phyloP scores from a whole-genome alignment of 2,797 vertebrate genomes.

The Parauchenoglanis ngamensis region DNA sequence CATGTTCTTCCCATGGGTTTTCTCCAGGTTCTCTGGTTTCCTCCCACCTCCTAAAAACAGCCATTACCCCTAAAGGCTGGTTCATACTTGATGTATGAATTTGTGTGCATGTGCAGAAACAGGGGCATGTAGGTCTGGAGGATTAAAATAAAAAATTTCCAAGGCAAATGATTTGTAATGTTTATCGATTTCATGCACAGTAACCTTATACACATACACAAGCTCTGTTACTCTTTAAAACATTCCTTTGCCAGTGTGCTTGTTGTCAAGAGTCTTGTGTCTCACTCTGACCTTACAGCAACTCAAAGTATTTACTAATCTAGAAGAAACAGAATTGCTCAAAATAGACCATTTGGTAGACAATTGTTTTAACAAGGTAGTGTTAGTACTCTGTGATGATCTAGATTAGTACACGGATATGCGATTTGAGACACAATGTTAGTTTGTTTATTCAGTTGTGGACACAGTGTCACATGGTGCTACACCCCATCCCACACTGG shows the following conservation, averaged over 20 bases:
- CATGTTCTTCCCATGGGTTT: neutral
- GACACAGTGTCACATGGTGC: neutral
- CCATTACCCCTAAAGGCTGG: neutral
- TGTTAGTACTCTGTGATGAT: neutral
- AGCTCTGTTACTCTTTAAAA: neutral
- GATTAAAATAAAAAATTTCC: neutral
- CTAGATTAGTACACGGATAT: neutral
- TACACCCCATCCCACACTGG: neutral
- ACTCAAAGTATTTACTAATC: neutral
- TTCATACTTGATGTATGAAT: neutral
- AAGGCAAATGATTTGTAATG: neutral
- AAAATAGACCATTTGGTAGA: neutral
- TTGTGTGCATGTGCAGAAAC: neutral
- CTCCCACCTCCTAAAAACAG: neutral
- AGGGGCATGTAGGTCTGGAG: neutral
- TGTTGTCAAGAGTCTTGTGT: neutral
- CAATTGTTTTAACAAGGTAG: neutral
- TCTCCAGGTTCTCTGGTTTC: neutral
- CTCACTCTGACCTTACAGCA: neutral
- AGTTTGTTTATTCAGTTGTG: neutral
- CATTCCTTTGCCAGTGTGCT: neutral
- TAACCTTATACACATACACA: neutral
- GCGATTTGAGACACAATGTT: neutral
- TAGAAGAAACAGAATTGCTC: neutral
- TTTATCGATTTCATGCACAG: neutral